Evolutionary conservation across 2,113 vertebrate genomes (phyloP).

Genomic region (Trichechus manatus): DNA sequence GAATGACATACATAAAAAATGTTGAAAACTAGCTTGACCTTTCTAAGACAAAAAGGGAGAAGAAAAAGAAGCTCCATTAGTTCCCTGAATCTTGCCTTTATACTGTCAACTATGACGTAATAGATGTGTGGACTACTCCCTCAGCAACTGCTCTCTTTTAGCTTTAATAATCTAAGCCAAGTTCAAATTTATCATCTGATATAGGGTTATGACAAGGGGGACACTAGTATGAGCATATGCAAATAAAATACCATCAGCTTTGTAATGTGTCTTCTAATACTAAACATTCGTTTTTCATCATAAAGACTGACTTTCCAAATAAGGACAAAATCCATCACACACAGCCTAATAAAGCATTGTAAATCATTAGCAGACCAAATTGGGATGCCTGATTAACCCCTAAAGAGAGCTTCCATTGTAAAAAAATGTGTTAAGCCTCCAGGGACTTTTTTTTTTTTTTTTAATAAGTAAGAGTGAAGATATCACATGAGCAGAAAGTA

Average conservation of each 20-base stretch:
- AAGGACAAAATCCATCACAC: slow-evolving; percentile 76
- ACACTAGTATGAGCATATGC: slow-evolving; percentile 74
- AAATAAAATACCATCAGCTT: slow-evolving; percentile 78
- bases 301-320: slow-evolving; percentile 69
- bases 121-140: slow-evolving; percentile 80
- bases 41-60: slow-evolving; percentile 87
- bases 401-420: slow-evolving; percentile 40
- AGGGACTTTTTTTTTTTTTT: slow-evolving; percentile 38
- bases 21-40: slow-evolving; percentile 90
- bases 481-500: background rate
- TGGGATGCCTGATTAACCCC: slow-evolving; percentile 56
- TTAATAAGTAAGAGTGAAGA: slow-evolving; percentile 40
- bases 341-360: slow-evolving; percentile 64
- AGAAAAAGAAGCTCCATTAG: slow-evolving; percentile 86
- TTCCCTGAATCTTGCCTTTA: slow-evolving; percentile 86
- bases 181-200: slow-evolving; percentile 81
- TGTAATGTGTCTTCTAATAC: slow-evolving; percentile 69
- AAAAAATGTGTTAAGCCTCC: slow-evolving; percentile 55
- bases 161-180: slow-evolving; percentile 87
- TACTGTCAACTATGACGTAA: slow-evolving; percentile 88
- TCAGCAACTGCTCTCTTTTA: slow-evolving; percentile 78
- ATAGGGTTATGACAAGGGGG: slow-evolving; percentile 82
- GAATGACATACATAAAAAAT: slow-evolving; percentile 90
- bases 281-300: slow-evolving; percentile 72
- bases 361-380: slow-evolving; percentile 78